phyloP scores from a whole-genome alignment of 2,797 vertebrate genomes.

The Melanotaenia maccullochi region DNA sequence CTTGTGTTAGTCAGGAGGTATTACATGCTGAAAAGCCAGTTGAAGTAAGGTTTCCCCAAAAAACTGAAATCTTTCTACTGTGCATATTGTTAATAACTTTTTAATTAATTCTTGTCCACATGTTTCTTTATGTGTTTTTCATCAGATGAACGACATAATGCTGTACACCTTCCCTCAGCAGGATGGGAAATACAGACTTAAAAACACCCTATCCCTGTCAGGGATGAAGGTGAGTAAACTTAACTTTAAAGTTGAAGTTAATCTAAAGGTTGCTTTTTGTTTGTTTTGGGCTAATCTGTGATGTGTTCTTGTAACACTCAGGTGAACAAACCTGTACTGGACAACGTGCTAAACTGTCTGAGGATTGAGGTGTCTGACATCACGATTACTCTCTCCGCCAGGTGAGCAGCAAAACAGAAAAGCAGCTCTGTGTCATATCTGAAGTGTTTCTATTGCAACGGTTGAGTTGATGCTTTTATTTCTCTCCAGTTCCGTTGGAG shows the following conservation, averaged over 20 bases:
- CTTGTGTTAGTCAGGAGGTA: constrained; percentile 58
- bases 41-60: too few species aligned
- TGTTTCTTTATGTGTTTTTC: constrained; percentile 21
- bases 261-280: not conserved
- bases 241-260: not conserved
- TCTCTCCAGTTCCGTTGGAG: constrained; percentile 88
- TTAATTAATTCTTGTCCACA: not conserved
- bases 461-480: constrained; percentile 15
- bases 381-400: constrained; percentile 92
- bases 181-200: constrained; percentile 94
- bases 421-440: not conserved
- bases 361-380: constrained; percentile 90
- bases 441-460: not conserved
- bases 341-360: constrained; percentile 89
- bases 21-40: not conserved
- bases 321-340: constrained; percentile 91
- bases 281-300: not conserved
- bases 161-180: constrained; percentile 97
- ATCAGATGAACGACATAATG: constrained; percentile 95
- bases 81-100: not conserved
- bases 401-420: constrained; percentile 77
- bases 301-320: constrained; percentile 56
- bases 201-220: constrained; percentile 89
- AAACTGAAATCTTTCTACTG: not conserved
- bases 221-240: constrained; percentile 90